A percentile compares a stretch with the other conserved stretches of the same genome.
phyloP scores from a whole-genome alignment of 2,888 invertebrate species.

The Nemurella pictetii region DNA sequence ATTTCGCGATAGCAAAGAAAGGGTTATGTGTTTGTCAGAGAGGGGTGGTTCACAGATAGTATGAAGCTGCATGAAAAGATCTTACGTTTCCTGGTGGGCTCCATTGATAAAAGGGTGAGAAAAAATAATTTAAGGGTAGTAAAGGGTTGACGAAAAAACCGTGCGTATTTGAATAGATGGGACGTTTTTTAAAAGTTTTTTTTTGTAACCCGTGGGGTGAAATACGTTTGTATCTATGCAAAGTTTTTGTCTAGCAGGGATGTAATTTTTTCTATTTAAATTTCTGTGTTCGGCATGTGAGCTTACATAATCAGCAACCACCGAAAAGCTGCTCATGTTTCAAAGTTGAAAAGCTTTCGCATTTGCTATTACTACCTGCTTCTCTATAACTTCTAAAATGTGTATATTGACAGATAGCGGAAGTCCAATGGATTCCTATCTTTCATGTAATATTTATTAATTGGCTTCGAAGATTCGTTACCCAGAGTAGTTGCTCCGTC shows the following conservation, averaged over 20 bases:
- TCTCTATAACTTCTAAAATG: too few relatives aligned
- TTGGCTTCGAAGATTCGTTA: too few relatives aligned
- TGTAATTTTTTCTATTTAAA: conserved; percentile 7
- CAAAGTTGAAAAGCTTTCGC: too few relatives aligned
- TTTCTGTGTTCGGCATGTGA: conserved; percentile 13
- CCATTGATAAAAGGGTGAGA: conserved; percentile 27
- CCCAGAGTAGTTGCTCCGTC: too few relatives aligned
- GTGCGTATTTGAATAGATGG: conserved; percentile 28
- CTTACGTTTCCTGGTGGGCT: conserved; percentile 29
- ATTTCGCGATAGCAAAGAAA: conserved; percentile 28
- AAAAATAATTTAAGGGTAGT: conserved; percentile 21
- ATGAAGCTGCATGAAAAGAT: conserved; percentile 22
- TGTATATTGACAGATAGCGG: too few relatives aligned
- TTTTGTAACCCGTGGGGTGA: conserved; percentile 21
- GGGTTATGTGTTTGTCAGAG: conserved; percentile 16
- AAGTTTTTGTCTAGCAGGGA: conserved; percentile 18
- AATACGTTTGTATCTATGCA: conserved; percentile 26
- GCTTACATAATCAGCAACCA: too few relatives aligned
- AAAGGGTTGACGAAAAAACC: conserved; percentile 30
- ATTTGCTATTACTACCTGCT: too few relatives aligned
- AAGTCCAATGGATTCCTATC: too few relatives aligned
- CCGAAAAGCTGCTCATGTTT: too few relatives aligned
- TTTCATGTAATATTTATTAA: too few relatives aligned
- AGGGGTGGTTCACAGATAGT: conserved; percentile 25
- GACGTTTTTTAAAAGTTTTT: conserved; percentile 18